A percentile compares a stretch with the other conserved stretches of the same genome.
Conservation (phyloP, 2,797 vertebrate genomes). For the Rachycentron canadum region DNA sequence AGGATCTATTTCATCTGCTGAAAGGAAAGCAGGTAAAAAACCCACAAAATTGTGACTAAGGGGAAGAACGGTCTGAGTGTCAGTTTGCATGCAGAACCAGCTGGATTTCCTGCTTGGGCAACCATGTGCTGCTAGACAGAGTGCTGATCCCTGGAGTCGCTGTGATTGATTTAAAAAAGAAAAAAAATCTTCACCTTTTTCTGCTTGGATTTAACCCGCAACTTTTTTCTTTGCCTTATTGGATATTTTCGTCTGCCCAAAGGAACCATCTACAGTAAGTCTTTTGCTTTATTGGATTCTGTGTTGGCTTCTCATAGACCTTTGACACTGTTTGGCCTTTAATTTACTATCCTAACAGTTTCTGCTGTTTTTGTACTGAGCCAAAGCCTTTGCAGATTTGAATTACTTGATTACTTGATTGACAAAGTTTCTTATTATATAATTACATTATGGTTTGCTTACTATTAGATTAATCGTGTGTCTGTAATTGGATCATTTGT, state of each 20-base stretch:
- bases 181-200: slow-evolving; percentile 58
- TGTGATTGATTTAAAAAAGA: slow-evolving; percentile 51
- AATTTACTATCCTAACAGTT: slow-evolving; percentile 12
- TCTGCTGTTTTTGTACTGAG: not conserved
- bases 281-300: slow-evolving; percentile 22
- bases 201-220: slow-evolving; percentile 47
- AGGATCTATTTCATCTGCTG: slow-evolving; percentile 6
- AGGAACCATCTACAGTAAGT: slow-evolving; percentile 32
- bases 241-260: slow-evolving; percentile 39
- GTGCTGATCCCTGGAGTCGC: slow-evolving; percentile 40
- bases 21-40: slow-evolving; percentile 1
- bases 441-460: not conserved
- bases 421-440: not conserved
- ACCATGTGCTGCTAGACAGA: slow-evolving; percentile 37
- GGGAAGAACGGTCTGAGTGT: slow-evolving; percentile 11
- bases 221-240: slow-evolving; percentile 27
- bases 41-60: not conserved
- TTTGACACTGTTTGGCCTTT: slow-evolving; percentile 11
- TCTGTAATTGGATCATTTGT: not conserved
- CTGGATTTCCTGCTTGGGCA: slow-evolving; percentile 50
- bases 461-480: not conserved
- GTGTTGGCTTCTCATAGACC: not conserved
- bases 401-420: not conserved
- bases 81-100: slow-evolving; percentile 41
- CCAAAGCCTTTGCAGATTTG: not conserved